Base-by-base conservation (phyloP, 2,113 vertebrate species). In the Hippocampus barbouri region DNA sequence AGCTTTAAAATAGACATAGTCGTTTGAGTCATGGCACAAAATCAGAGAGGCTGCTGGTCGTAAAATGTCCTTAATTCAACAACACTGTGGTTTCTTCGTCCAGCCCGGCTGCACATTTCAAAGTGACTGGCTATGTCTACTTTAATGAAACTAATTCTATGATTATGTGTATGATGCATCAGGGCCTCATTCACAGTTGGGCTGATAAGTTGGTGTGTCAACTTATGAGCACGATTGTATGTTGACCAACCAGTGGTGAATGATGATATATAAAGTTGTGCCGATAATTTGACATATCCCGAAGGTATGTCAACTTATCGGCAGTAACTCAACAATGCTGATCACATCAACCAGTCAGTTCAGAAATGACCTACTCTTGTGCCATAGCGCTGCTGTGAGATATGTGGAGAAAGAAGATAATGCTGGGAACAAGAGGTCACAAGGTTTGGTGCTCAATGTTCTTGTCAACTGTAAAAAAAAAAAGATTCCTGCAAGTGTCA, bases 1-100 rank as follows among this genome's bases (percentile, higher is more conserved):
- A 86, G 79, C 79, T 84, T 85, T 84, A 87, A 89, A 89, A 84
- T 82, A 85, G 86, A 89, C 85, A 85, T 72, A 84, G 85, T 79
- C 82, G 75, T 68, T 69, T 64, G 66, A 83, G 72, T 47, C 60
- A 56, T 79, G 77, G 81, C 71, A 68, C 56, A 27, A 65, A 76
- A 82, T 78, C n/a, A 74, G 68, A 85, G 77, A 73, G 68, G 63
- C 75, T 64, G 62, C 67, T 23, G 53, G 69, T 23, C 20, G 4
- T 7, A 54, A 54, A 38, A 38, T 27, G 7, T 69, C 70, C 0
- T 49, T 66, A 66, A 72, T 69, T 51, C 68, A 57, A 72, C 76
- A 78, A 72, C 23, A 70, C 71, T 82, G 77, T 15, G 66, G 75
- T 65, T 67, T 72, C 70, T 63, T 38, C 67, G 72, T 79, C 75